Conservation (phyloP, 1,140 invertebrate species). For the Zaprionus taronus region DNA sequence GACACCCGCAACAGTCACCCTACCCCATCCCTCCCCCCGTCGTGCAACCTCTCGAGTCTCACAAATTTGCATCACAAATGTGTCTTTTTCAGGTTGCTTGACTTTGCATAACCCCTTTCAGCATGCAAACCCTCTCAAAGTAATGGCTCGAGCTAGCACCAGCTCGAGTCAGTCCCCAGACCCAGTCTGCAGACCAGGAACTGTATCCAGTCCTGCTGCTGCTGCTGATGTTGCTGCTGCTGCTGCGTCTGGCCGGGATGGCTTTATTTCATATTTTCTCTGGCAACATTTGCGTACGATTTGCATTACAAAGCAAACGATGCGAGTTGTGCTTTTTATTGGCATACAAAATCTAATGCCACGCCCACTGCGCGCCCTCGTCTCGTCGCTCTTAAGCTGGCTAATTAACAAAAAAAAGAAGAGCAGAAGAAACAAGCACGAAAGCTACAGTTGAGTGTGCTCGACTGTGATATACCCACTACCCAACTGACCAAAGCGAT, state of each 20-base stretch:
- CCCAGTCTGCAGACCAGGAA: neutral
- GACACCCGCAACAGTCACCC: neutral
- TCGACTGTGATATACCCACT: neutral
- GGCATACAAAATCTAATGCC: conserved; percentile 54
- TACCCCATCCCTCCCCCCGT: neutral
- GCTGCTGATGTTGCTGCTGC: conserved; percentile 7
- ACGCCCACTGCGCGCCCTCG: conserved; percentile 31
- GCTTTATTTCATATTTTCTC: conserved; percentile 78
- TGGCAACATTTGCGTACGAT: conserved; percentile 74
- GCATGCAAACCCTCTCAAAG: conserved; percentile 56
- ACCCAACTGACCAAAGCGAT: neutral
- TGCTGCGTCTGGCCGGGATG: conserved; percentile 31
- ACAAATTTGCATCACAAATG: conserved; percentile 82
- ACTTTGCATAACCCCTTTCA: conserved; percentile 80
- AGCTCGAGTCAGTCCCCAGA: neutral
- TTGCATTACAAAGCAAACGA: conserved; percentile 74
- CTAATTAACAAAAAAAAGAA: conserved; percentile 58
- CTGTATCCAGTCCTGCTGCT: neutral
- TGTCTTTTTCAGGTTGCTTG: conserved; percentile 83
- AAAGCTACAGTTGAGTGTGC: neutral
- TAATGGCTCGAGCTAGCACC: conserved; percentile 46
- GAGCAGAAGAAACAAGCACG: neutral
- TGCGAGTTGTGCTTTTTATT: conserved; percentile 45
- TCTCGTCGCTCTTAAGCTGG: conserved; percentile 29
- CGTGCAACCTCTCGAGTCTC: conserved; percentile 37